phyloP scores from a whole-genome alignment of 2,113 vertebrate species.

The Centropus bengalensis region DNA sequence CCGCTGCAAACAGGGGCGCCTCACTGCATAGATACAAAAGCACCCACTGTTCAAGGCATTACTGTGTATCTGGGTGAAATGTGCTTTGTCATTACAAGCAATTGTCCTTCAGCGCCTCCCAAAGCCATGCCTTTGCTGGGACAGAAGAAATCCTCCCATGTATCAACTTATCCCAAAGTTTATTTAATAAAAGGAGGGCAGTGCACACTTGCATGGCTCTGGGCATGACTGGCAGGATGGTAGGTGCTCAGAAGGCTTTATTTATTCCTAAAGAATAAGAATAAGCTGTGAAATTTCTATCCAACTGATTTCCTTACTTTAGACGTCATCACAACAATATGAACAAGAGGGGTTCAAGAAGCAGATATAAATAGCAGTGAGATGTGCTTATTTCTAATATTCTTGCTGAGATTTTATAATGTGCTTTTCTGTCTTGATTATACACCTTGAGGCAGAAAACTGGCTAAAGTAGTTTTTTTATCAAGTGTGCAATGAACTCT shows the following conservation, averaged over 20 bases:
- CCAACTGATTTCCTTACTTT: neutral
- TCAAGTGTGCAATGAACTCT: neutral
- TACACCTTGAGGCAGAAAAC: neutral
- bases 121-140: neutral
- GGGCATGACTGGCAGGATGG: neutral
- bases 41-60: neutral
- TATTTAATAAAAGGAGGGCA: neutral
- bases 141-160: neutral
- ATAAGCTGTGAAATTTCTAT: neutral
- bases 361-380: neutral
- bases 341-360: neutral
- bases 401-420: neutral
- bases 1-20: neutral
- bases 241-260: neutral
- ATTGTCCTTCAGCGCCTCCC: neutral
- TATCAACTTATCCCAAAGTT: neutral
- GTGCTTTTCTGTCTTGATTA: neutral
- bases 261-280: neutral
- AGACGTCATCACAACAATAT: neutral
- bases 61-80: neutral
- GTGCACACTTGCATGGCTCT: accelerated
- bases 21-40: neutral
- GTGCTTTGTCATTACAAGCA: neutral
- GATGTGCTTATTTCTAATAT: neutral
- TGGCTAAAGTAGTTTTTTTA: neutral